A percentile compares a stretch with the other conserved stretches of the same genome.
These are phyloP conservation scores for Pachyuromys duprasi DNA, from an alignment of 2,797 vertebrate genomes.

Conservation along the genomic window DNA sequence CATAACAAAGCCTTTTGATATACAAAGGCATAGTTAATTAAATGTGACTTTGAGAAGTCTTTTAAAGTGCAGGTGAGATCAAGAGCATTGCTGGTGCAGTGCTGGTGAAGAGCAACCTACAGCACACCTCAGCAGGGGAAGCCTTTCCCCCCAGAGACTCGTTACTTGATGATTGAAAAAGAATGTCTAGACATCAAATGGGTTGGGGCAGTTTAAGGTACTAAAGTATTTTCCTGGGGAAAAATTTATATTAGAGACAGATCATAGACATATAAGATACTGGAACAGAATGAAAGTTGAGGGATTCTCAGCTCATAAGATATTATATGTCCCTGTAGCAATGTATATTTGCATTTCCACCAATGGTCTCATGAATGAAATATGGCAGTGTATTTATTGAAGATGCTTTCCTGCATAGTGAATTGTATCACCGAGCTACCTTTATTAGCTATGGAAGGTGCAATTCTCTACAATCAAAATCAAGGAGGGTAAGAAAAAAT, in stretches of 20 bases:
- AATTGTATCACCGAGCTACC: background rate
- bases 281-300: conserved; percentile 77
- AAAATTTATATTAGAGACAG: conserved; percentile 79
- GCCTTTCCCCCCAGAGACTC: conserved; percentile 74
- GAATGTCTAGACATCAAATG: conserved; percentile 79
- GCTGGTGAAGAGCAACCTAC: conserved; percentile 55
- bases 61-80: conserved; percentile 49
- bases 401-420: background rate
- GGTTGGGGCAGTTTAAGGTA: conserved; percentile 79
- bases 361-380: conserved; percentile 34
- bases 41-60: conserved; percentile 77
- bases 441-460: background rate
- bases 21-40: conserved; percentile 69
- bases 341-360: conserved; percentile 60
- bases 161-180: conserved; percentile 83
- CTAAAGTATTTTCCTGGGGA: conserved; percentile 77
- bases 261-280: conserved; percentile 78
- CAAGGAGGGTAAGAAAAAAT: background rate
- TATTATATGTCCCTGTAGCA: conserved; percentile 55
- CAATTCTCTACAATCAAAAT: background rate
- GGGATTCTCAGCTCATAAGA: conserved; percentile 42
- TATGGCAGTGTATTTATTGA: background rate
- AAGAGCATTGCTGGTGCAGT: conserved; percentile 8
- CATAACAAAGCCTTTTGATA: conserved; percentile 60
- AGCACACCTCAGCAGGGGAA: conserved; percentile 63